Evolutionary conservation across 2,888 invertebrate genomes (phyloP), one percentile per base, ranked within the genome.

Genomic region (Gastrophysa polygoni): DNA sequence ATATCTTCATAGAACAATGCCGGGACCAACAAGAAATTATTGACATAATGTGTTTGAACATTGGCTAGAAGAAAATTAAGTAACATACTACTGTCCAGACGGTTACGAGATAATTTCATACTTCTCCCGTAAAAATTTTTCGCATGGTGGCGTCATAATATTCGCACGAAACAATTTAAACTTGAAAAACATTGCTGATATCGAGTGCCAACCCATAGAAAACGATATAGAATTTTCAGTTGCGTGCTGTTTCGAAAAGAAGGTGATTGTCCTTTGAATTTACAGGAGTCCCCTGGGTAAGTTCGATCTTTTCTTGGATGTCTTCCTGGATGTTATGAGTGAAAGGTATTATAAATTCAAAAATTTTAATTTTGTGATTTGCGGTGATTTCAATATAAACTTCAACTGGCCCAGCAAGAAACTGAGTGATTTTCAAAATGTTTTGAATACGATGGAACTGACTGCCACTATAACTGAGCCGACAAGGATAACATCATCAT

Each of bases 301-400:
- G 50, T 50, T 50, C 18, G 50, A 50, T 29, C 50, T 29, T 50
- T 50, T 50, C 18, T 29, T 50, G 32, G n/a, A 50, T 50, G 50
- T 50, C 50, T 50, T 50, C 11, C 50, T 50, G 50, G 50, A 16
- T 50, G 29, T 50, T 1, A 29, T 24, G 29, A 50, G 17, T 29
- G 28, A 50, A 16, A 10, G 14, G 10, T 29, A 32, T 29, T 29
- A 4, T 16, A 32, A 50, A 50, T 50, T 32, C 50, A 50, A 50
- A 50, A 50, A 50, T 6, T 29, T 29, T n/a, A 17, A 50, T 50
- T 50, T 50, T 29, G 32, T 50, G 17, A 29, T 50, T 18, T 46
- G 46, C 18, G 46, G 46, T 11, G 20, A 46, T 46, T 46, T 46
- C 18, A 20, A 21, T 8, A 1, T 18, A 2, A 50, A 50, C 8